phyloP scores from a whole-genome alignment of 2,113 vertebrate genomes.

The Rynchops niger region DNA sequence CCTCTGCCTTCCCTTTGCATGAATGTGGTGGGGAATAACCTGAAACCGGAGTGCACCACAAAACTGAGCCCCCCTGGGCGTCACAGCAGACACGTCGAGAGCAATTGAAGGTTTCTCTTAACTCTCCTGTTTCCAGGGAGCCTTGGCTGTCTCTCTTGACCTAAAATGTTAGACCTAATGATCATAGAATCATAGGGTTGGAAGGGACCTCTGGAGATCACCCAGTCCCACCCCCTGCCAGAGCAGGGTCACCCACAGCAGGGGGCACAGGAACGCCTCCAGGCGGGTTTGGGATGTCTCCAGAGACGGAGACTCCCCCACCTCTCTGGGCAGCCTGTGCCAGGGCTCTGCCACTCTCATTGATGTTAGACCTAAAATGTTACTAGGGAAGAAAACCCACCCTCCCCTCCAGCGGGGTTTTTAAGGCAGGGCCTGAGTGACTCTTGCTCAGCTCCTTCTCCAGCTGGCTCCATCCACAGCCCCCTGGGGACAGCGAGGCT shows the following conservation, averaged over 20 bases:
- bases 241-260: too few relatives aligned
- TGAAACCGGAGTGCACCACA: too few relatives aligned
- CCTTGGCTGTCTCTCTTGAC: not conserved
- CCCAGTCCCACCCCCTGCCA: too few relatives aligned
- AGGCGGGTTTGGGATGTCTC: too few relatives aligned
- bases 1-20: not conserved
- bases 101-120: not conserved
- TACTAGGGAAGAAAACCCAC: not conserved
- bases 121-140: not conserved
- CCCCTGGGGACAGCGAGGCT: not conserved
- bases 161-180: too few relatives aligned
- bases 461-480: not conserved
- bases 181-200: too few relatives aligned
- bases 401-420: not conserved
- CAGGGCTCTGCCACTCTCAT: too few relatives aligned
- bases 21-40: not conserved
- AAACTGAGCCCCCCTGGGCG: fast-evolving
- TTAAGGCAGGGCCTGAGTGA: not conserved
- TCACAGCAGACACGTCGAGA: fast-evolving
- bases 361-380: not conserved
- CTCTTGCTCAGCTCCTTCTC: not conserved
- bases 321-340: too few relatives aligned
- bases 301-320: too few relatives aligned
- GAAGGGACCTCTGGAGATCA: too few relatives aligned
- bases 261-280: too few relatives aligned